Conservation (phyloP, 2,888 invertebrate genomes). For the Lasius fuliginosus region DNA sequence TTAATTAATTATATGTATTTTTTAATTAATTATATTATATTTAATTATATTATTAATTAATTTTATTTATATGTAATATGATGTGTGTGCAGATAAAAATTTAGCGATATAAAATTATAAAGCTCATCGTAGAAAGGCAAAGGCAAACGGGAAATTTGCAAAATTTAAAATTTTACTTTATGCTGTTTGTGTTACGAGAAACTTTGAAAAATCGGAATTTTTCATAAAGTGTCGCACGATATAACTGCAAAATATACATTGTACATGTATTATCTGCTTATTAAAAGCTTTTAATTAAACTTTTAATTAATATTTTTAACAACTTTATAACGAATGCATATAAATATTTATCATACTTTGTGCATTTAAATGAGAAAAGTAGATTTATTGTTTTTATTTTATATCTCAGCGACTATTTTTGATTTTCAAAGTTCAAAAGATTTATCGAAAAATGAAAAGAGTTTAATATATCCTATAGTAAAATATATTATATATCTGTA, state of each 20-base stretch:
- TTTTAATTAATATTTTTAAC: constrained; percentile 51
- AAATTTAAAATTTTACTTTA: constrained; percentile 20
- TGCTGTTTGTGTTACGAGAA: constrained; percentile 9
- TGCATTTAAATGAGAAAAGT: constrained; percentile 17
- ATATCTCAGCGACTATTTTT: background rate
- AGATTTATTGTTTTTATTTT: constrained; percentile 4
- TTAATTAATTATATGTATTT: too few species aligned
- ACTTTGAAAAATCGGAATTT: constrained; percentile 25
- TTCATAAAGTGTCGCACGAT: background rate
- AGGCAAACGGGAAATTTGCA: background rate
- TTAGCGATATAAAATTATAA: background rate
- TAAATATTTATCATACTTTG: constrained; percentile 14
- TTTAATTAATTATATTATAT: too few species aligned
- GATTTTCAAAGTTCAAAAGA: background rate
- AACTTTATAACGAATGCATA: constrained; percentile 6
- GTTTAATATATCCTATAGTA: background rate
- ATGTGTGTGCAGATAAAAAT: background rate
- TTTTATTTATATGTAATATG: background rate
- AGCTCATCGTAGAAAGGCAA: background rate
- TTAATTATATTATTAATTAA: background rate
- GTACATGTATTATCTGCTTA: constrained; percentile 14
- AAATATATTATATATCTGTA: background rate
- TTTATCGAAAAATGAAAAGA: constrained; percentile 5
- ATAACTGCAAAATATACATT: constrained; percentile 13
- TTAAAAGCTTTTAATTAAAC: constrained; percentile 35